Evolutionary conservation across 2,113 vertebrate genomes (phyloP), one percentile per base, ranked within the genome.

Genomic region (Strix uralensis): DNA sequence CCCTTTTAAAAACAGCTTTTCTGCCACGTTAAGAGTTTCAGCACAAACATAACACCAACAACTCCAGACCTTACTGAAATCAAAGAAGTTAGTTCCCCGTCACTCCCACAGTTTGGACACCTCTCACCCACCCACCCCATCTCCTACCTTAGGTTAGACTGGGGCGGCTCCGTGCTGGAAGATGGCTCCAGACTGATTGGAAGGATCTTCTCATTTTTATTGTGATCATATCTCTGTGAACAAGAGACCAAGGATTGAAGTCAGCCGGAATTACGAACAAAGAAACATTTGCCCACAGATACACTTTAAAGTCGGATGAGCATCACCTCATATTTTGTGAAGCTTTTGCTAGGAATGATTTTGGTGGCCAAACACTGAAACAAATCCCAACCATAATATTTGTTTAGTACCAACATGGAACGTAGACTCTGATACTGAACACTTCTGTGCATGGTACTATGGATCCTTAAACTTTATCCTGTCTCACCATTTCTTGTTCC

Each of bases 131-230:
- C 65, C 70, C 14, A 65, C 2, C 44, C 21, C 62, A 36, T 3
- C 54, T 40, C 97, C 97, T 97, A 99, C 99, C 99, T 99, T 12
- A 99, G 97, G 88, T 98, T 99, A 58, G 99, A 98, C 40, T 99
- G 98, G n/a, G 99, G 93, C 0, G 98, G 98, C 67, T 98, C 97
- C 1, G 98, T 98, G 82, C 99, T 99, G 87, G 98, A 99, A 3
- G 99, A 99, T 0, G 99, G 99, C 79, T 99, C 99, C 91, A 99
- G 98, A 83, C 99, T 99, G 94, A 99, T 98, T 23, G 99, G 99
- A 96, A 99, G 98, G 67, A 99, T 98, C 97, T 99, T 99, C 91
- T 99, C 99, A 57, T 98, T 99, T 96, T 99, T 99, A 94, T 98
- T 99, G 96, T 99, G 98, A 96, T 99, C 99, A 3, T 99, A 99